A percentile compares a stretch with the other conserved stretches of the same genome.
Evolutionary conservation across 2,113 vertebrate genomes (phyloP).

Genomic region (Turdus rufiventris): DNA sequence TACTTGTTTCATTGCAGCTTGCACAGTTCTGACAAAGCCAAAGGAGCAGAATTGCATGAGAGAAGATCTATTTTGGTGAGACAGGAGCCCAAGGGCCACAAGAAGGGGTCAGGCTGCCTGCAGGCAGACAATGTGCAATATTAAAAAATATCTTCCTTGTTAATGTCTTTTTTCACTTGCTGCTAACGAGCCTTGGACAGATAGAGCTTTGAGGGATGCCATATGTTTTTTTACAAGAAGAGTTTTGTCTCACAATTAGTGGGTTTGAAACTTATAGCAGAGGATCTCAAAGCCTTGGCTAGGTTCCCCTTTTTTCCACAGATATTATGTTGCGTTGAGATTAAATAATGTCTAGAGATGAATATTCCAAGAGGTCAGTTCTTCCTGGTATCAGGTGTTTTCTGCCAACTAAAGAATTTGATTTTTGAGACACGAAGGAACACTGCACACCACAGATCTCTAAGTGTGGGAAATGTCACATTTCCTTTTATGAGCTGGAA

Average conservation of each 20-base stretch:
- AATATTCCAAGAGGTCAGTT: neutral
- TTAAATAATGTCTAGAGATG: neutral
- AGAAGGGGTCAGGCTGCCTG: neutral
- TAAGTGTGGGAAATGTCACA: neutral
- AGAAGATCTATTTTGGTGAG: neutral
- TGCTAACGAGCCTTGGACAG: neutral
- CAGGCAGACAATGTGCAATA: neutral
- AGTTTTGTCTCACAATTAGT: neutral
- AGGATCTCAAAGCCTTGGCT: neutral
- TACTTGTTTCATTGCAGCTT: neutral
- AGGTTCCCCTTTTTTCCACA: neutral
- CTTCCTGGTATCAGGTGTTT: neutral
- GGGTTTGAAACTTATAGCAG: neutral
- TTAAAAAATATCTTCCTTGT: neutral
- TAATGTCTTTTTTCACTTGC: neutral
- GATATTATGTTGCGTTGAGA: neutral
- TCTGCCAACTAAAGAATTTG: neutral
- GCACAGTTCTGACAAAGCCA: neutral
- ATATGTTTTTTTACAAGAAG: neutral
- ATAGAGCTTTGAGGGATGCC: neutral
- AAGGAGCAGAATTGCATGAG: neutral
- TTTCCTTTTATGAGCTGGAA: neutral
- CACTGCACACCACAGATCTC: neutral
- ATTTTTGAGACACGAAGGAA: neutral
- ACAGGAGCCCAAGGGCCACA: neutral